Base-by-base conservation (phyloP, 2,113 vertebrate species). In the Nyctereutes procyonoides region DNA sequence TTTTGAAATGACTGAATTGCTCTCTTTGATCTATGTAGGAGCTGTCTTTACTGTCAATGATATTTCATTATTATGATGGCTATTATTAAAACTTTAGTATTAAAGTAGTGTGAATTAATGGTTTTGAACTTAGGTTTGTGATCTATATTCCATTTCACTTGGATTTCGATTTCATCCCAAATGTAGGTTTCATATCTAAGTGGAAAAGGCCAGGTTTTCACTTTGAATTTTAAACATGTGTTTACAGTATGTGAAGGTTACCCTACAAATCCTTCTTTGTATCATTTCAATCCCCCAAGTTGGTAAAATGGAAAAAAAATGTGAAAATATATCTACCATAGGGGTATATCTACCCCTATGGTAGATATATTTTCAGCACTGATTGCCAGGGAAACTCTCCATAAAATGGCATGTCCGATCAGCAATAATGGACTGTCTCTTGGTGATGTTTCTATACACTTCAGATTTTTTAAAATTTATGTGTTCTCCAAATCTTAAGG, bases 201-300 rank as follows among this genome's bases (percentile, higher is more conserved):
- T 96, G 93, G 79, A 95, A 97, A 97, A 96, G 88, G 74, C 38
- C 88, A 95, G 30, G 10, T 95, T 97, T 95, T 90, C 24, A 19
- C 56, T 92, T 96, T 77, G 88, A 97, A 96, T 97, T 96, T 94
- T 95, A 96, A 93, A 48, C 62, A 24, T 79, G 32, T 38, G 26
- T 84, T 97, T 83, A 76, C 15, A 76, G 26, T n/a, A 69, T 20
- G 17, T 95, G 74, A 98, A 88, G 81, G 88, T 92, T 89, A 95
- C 38, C 51, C 71, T 95, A 28, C 9, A 62, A 28, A 24, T 69
- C 38, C 4, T 77, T 43, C 32, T 86, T 56, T 81, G 26, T 11
- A 53, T 53, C 30, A 10, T 74, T 95, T 83, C 43, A 77, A 55
- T 26, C 48, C 43, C 10, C 2, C 71, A 77, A 26, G 24, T 90